Percentiles rank a stretch among this genome's conserved stretches.
These are phyloP conservation scores for Heterotis niloticus DNA, from an alignment of 2,113 vertebrate species.

Conservation along the genomic window DNA sequence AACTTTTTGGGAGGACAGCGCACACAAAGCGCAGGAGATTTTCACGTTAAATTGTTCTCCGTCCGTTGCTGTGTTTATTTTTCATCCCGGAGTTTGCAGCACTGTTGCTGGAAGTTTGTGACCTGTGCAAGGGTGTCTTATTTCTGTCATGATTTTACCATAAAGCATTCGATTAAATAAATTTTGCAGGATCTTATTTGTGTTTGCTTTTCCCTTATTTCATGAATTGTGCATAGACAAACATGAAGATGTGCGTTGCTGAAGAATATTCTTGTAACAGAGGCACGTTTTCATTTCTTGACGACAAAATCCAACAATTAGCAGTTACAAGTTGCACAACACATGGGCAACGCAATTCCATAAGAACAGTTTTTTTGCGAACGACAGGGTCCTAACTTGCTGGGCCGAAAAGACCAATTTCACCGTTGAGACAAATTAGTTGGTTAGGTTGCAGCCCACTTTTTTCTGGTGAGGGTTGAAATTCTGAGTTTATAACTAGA, in stretches of 20 bases:
- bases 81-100: slow-evolving; percentile 38
- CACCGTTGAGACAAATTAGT: too few species aligned
- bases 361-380: too few species aligned
- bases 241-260: not conserved
- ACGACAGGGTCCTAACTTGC: too few species aligned
- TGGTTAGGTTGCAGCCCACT: too few species aligned
- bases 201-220: slow-evolving; percentile 34
- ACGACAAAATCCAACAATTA: not conserved
- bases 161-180: slow-evolving; percentile 85
- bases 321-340: not conserved
- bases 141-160: slow-evolving; percentile 77
- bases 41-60: slow-evolving; percentile 13
- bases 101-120: slow-evolving; percentile 71
- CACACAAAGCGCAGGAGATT: slow-evolving; percentile 49
- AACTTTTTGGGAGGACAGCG: slow-evolving; percentile 54
- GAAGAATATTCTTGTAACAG: not conserved
- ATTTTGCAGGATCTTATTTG: slow-evolving; percentile 77
- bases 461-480: too few species aligned
- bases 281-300: not conserved
- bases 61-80: slow-evolving; percentile 7
- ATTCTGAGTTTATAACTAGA: too few species aligned
- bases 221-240: not conserved
- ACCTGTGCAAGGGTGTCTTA: slow-evolving; percentile 81
- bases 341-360: too few species aligned
- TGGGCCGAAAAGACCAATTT: too few species aligned